Base-by-base conservation (phyloP, 1,140 invertebrate species). In the Aradophagus sp. region DNA sequence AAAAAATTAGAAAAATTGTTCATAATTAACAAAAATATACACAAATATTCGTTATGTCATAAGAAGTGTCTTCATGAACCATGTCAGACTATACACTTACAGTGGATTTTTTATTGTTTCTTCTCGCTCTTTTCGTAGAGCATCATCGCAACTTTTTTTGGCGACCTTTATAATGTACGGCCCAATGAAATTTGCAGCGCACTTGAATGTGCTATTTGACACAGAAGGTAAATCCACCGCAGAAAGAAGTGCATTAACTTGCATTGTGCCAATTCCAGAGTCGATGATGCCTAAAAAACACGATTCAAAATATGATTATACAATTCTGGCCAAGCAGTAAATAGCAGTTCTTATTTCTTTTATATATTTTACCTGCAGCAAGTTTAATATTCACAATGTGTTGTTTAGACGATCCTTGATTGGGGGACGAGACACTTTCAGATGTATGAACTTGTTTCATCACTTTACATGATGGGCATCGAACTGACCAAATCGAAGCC, bases 61-160 rank as follows among this genome's bases (percentile, higher is more conserved):
- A n/a, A n/a, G n/a, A n/a, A n/a, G n/a, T n/a, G n/a, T n/a, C n/a
- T n/a, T n/a, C n/a, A n/a, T n/a, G n/a, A n/a, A 23, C 8, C 20
- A 23, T 23, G 20, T 23, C 4, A 8, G 8, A 23, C 4, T 5
- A 23, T 23, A 23, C n/a, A 23, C 20, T 8, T 23, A 23, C 20
- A 23, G 8, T 23, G 20, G 20, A 8, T 8, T 23, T 23, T 23
- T 8, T 23, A 23, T 23, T 23, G 20, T 23, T 23, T 5, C 4
- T 8, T 23, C 4, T 8, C 27, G 50, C 10, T 56, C 52, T 17
- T 42, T 29, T 16, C 34, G 2, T 14, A 56, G n/a, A 23, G 39
- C 52, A 31, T 56, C 29, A 26, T 44, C 26, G 13, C 52, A 56
- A 26, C 52, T 44, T 56, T 26, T 1, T 17, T 26, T 44, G 5